phyloP scores from a whole-genome alignment of 2,113 vertebrate genomes.

The Capreolus pygargus region DNA sequence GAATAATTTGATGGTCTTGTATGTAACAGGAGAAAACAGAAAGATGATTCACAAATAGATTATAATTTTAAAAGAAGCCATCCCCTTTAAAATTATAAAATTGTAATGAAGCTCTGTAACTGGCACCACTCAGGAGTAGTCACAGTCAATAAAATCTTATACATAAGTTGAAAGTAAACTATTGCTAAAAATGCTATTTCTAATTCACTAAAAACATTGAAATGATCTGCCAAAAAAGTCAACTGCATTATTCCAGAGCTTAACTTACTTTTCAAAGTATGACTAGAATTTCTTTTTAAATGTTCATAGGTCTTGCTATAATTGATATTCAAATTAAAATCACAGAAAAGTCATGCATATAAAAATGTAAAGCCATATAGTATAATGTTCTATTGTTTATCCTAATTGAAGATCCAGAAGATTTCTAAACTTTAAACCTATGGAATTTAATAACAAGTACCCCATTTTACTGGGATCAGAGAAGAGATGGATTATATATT shows the following conservation, averaged over 20 bases:
- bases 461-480: background rate
- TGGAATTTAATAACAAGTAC: background rate
- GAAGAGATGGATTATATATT: background rate
- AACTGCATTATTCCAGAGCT: background rate
- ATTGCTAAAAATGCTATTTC: conserved; percentile 10
- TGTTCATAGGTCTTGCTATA: background rate
- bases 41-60: background rate
- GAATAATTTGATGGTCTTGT: background rate
- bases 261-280: conserved; percentile 24
- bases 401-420: background rate
- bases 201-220: background rate
- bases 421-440: background rate
- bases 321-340: background rate
- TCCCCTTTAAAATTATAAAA: conserved; percentile 1
- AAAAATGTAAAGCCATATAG: background rate
- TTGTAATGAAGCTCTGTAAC: background rate
- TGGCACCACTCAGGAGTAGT: background rate
- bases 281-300: conserved; percentile 19
- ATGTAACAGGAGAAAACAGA: background rate
- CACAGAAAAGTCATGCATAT: background rate
- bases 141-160: background rate
- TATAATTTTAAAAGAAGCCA: background rate
- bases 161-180: background rate
- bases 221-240: background rate
- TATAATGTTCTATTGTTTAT: background rate